phyloP scores from a whole-genome alignment of 2,888 invertebrate genomes.

The Holacanthella duospinosa region DNA sequence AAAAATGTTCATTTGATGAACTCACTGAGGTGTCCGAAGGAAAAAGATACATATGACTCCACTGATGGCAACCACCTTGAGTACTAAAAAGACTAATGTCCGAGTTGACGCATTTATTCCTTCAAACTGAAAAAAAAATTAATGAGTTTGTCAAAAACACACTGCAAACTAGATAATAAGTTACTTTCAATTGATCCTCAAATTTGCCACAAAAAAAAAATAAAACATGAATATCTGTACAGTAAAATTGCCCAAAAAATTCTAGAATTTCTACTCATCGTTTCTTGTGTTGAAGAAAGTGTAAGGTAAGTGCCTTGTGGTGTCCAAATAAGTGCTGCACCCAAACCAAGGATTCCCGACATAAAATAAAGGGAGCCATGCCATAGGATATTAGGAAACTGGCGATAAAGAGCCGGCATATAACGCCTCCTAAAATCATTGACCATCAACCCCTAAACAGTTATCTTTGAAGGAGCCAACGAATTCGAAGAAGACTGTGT shows the following conservation, averaged over 20 bases:
- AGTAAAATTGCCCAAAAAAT: constrained; percentile 96
- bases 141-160: constrained; percentile 91
- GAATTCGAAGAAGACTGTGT: constrained; percentile 88
- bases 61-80: constrained; percentile 47
- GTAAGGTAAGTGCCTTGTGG: constrained; percentile 88
- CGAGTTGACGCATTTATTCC: constrained; percentile 65
- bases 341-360: constrained; percentile 77
- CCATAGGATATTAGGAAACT: too few relatives aligned
- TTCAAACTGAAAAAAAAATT: constrained; percentile 81
- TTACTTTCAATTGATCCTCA: too few relatives aligned
- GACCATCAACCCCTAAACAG: constrained; percentile 74
- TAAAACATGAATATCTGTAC: too few relatives aligned
- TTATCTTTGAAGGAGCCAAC: constrained; percentile 84
- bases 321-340: constrained; percentile 93
- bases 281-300: constrained; percentile 73
- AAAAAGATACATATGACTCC: constrained; percentile 50
- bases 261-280: constrained; percentile 87
- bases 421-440: constrained; percentile 48
- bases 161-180: too few relatives aligned
- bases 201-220: too few relatives aligned
- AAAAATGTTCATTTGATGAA: neutral
- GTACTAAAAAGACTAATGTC: constrained; percentile 66
- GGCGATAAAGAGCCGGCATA: constrained; percentile 60
- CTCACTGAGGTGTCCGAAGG: constrained; percentile 25
- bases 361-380: constrained; percentile 76